Percentiles rank a stretch among this genome's conserved stretches.
Conservation (phyloP, 2,113 vertebrate species). For the Lichenostomus cassidix region DNA sequence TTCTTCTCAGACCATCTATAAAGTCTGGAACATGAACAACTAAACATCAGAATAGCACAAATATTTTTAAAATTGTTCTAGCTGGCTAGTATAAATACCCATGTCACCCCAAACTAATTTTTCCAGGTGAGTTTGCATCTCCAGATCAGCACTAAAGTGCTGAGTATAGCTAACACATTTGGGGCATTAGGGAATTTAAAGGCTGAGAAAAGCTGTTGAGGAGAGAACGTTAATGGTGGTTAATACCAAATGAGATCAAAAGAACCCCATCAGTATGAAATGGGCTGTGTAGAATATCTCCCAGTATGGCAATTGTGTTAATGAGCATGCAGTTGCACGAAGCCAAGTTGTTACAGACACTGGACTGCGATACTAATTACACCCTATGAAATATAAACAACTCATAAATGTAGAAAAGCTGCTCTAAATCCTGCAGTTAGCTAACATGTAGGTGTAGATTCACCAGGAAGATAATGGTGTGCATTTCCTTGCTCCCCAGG, state of each 20-base stretch:
- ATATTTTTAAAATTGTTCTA: not conserved
- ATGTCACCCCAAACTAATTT: not conserved
- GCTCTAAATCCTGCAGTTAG: not conserved
- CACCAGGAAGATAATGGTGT: not conserved
- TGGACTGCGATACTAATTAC: not conserved
- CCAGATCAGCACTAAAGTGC: not conserved
- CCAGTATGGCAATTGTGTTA: not conserved
- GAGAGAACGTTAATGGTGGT: not conserved
- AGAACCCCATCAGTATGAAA: conserved; percentile 19
- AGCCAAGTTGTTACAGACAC: not conserved
- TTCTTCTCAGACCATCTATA: not conserved
- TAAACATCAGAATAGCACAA: not conserved
- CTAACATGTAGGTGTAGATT: fast-evolving
- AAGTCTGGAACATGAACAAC: not conserved
- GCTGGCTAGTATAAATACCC: not conserved
- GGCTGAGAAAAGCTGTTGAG: not conserved
- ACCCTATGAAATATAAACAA: not conserved
- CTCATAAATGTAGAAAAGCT: not conserved
- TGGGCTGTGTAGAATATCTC: conserved; percentile 29
- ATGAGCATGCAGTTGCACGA: not conserved
- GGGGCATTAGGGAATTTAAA: not conserved
- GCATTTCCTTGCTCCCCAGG: not conserved
- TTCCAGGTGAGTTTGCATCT: not conserved
- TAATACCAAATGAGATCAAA: conserved; percentile 26
- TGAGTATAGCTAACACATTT: not conserved